phyloP scores from a whole-genome alignment of 1,140 invertebrate genomes.

The Scaptomyza hsui region DNA sequence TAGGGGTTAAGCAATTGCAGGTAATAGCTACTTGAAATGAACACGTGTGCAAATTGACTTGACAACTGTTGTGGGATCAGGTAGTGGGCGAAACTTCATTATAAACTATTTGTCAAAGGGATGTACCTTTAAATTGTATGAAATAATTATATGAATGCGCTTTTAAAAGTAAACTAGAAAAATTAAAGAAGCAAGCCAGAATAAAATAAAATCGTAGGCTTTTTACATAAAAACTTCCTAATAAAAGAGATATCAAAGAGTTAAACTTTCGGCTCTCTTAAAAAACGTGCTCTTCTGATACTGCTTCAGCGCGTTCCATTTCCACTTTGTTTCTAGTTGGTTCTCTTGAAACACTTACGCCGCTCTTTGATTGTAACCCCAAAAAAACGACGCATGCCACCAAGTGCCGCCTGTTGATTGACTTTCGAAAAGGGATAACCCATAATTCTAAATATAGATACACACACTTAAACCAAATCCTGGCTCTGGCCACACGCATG shows the following conservation, averaged over 20 bases:
- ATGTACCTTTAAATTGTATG: neutral
- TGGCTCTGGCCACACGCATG: conserved; percentile 28
- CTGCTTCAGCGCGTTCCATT: conserved; percentile 17
- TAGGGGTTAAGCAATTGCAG: neutral
- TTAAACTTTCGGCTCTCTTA: conserved; percentile 1
- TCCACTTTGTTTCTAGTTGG: conserved; percentile 22
- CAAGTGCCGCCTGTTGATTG: conserved; percentile 31
- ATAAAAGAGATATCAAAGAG: neutral
- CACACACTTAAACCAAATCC: neutral
- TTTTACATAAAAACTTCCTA: neutral
- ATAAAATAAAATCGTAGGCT: too few relatives aligned
- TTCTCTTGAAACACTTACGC: conserved; percentile 13
- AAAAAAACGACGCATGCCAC: conserved; percentile 1
- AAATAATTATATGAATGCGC: neutral
- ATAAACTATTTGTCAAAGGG: conserved; percentile 3
- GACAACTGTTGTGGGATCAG: conserved; percentile 15
- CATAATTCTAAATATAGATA: conserved; percentile 38
- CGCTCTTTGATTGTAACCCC: neutral
- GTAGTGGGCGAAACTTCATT: conserved; percentile 4
- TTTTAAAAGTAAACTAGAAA: neutral
- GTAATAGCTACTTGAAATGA: conserved; percentile 3
- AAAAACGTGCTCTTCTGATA: neutral
- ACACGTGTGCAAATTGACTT: conserved; percentile 16
- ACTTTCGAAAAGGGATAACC: conserved; percentile 27
- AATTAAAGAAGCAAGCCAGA: too few relatives aligned